Conservation (phyloP, 2,888 invertebrate species). For the Zaprionus bogoriensis region DNA sequence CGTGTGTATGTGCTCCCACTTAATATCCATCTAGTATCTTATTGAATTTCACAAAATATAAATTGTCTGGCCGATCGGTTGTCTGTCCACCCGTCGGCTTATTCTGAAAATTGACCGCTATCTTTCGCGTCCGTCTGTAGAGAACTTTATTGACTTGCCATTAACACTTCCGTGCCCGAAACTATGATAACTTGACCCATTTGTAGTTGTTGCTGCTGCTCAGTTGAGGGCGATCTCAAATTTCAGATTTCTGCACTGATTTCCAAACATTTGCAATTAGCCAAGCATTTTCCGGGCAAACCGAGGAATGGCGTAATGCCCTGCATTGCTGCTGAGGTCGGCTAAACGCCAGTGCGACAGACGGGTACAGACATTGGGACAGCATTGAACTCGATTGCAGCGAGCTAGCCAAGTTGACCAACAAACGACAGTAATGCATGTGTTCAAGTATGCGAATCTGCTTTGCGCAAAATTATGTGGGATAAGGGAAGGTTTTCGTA, state of each 20-base stretch:
- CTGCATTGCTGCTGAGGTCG: conserved; percentile 41
- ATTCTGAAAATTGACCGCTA: conserved; percentile 38
- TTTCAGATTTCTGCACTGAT: conserved; percentile 63
- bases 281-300: conserved; percentile 60
- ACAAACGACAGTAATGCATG: background rate
- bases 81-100: conserved; percentile 15
- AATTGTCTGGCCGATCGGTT: conserved; percentile 33
- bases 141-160: conserved; percentile 32
- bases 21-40: conserved; percentile 26
- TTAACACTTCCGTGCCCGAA: conserved; percentile 43
- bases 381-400: conserved; percentile 1
- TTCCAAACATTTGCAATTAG: conserved; percentile 56
- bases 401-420: background rate
- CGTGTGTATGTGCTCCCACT: conserved; percentile 4
- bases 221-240: conserved; percentile 20
- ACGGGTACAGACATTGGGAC: background rate
- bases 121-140: conserved; percentile 8
- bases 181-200: conserved; percentile 41
- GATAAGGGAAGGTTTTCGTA: too few species aligned
- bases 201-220: conserved; percentile 13
- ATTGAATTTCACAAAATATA: conserved; percentile 45
- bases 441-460: too few species aligned
- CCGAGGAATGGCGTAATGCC: conserved; percentile 36
- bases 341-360: conserved; percentile 7
- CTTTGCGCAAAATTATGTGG: too few species aligned